phyloP scores from a whole-genome alignment of 1,140 invertebrate species.

The Hylaeus volcanicus region DNA sequence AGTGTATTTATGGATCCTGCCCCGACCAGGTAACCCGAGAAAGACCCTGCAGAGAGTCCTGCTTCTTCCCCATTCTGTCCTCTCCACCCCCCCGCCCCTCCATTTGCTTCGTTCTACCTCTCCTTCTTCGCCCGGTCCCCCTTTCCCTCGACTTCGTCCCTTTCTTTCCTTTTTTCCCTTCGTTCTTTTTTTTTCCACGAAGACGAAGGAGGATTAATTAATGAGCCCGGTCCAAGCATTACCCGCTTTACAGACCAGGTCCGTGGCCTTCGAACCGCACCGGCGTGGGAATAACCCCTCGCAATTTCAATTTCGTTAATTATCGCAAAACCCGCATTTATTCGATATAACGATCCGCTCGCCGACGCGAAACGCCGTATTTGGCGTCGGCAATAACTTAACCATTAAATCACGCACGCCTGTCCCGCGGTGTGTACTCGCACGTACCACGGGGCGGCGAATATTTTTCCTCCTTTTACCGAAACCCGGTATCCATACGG shows the following conservation, averaged over 20 bases:
- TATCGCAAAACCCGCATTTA: conserved; percentile 36
- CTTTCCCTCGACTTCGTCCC: neutral
- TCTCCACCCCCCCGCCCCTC: conserved; percentile 8
- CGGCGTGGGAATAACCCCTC: conserved; percentile 59
- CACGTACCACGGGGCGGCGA: neutral
- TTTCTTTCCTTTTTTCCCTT: neutral
- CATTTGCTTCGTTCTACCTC: neutral
- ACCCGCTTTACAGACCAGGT: conserved; percentile 54
- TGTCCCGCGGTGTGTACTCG: neutral
- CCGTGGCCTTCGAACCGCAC: conserved; percentile 44
- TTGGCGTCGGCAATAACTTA: conserved; percentile 39
- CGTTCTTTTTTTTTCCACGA: conserved; percentile 43
- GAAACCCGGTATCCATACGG: too few species aligned
- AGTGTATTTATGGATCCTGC: conserved; percentile 73
- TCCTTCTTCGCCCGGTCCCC: conserved; percentile 14
- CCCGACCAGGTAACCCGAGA: conserved; percentile 64
- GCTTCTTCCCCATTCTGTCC: conserved; percentile 29
- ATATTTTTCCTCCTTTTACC: neutral
- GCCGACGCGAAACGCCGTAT: conserved; percentile 4
- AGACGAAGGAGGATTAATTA: conserved; percentile 63
- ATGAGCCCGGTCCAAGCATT: conserved; percentile 64
- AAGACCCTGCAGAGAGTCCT: conserved; percentile 49
- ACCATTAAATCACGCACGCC: conserved; percentile 24
- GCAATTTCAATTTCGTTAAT: conserved; percentile 57
- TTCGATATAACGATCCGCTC: conserved; percentile 33